A percentile compares a stretch with the other conserved stretches of the same genome.
phyloP scores from a whole-genome alignment of 2,113 vertebrate species.

The Xiphorhynchus elegans region DNA sequence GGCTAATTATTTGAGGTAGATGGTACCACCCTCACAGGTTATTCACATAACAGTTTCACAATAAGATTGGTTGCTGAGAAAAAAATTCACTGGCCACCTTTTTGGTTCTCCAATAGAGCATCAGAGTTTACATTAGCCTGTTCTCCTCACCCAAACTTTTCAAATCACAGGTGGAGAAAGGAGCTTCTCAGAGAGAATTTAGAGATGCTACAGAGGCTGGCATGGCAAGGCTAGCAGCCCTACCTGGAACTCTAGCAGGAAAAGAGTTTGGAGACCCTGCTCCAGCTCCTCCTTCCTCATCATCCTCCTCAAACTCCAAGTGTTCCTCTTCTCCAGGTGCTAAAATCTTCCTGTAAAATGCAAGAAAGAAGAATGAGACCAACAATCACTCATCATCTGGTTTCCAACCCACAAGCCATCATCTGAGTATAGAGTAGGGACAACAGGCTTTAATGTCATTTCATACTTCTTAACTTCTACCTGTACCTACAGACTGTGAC shows the following conservation, averaged over 20 bases:
- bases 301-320: constrained; percentile 93
- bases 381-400: background rate
- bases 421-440: background rate
- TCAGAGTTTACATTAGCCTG: background rate
- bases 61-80: background rate
- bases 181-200: background rate
- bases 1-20: background rate
- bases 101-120: background rate
- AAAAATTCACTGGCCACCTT: background rate
- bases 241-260: constrained; percentile 88
- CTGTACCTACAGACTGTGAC: background rate
- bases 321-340: constrained; percentile 98
- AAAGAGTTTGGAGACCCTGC: constrained; percentile 86
- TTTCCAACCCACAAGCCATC: background rate
- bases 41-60: background rate
- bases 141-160: background rate
- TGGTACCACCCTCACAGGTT: background rate
- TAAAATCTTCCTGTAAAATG: constrained; percentile 87
- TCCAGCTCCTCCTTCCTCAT: constrained; percentile 89
- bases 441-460: background rate
- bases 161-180: background rate
- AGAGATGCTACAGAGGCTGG: background rate
- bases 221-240: background rate
- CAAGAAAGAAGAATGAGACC: background rate
- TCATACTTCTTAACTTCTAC: background rate